Conservation (phyloP, 2,113 vertebrate genomes). For the Isurus oxyrinchus region DNA sequence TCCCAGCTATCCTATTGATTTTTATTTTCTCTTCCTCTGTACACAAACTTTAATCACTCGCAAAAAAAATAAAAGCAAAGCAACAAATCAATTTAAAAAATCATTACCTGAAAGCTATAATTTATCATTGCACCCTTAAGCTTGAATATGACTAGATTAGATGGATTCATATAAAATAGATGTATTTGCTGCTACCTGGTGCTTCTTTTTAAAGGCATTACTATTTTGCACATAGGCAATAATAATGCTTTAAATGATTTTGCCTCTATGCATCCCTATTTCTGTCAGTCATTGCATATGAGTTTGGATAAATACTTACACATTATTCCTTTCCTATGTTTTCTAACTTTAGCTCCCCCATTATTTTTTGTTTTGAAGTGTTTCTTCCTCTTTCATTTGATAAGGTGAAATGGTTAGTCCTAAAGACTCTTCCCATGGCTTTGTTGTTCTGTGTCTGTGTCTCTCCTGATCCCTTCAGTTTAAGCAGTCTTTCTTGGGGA, state of each 20-base stretch:
- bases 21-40: not conserved
- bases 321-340: not conserved
- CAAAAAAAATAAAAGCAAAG: constrained; percentile 18
- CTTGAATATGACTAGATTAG: constrained; percentile 5
- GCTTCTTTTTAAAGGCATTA: not conserved
- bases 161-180: not conserved
- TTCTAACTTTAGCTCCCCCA: not conserved
- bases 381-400: not conserved
- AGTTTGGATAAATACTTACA: not conserved
- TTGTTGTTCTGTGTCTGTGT: not conserved
- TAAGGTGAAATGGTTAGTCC: not conserved
- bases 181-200: not conserved
- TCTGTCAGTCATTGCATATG: not conserved
- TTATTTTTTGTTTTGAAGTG: not conserved
- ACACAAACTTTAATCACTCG: constrained; percentile 26
- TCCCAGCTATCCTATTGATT: constrained; percentile 20
- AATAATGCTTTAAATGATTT: not conserved
- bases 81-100: constrained; percentile 34
- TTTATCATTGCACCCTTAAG: constrained; percentile 33
- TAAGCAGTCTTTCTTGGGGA: not conserved
- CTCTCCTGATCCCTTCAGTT: not conserved
- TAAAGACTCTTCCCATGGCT: not conserved
- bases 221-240: no score
- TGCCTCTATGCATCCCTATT: not conserved
- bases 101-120: constrained; percentile 30